Base-by-base conservation (phyloP, 2,888 invertebrate species). In the Masnerella sp. region DNA sequence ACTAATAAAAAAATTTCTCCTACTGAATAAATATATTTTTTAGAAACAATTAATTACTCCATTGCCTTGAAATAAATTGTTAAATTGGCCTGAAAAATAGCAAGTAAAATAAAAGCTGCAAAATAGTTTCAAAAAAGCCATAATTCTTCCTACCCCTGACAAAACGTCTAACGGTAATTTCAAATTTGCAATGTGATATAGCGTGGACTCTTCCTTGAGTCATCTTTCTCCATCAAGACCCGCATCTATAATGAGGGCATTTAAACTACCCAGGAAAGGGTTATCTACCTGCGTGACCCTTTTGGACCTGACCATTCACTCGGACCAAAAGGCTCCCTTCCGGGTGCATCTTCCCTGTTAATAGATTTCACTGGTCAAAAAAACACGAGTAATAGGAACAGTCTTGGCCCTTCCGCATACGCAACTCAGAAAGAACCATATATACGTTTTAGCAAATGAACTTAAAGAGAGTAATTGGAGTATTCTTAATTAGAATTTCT, bases 211-310 rank as follows among this genome's bases (percentile, higher is more conserved):
- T 61, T 52, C 22, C 49, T 56, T 38, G 30, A 54, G 22, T 62
- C 61, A 47, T 65, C 65, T 42, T 61, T 67, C 67, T 67, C 59
- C 65, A 58, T 65, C 47, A 42, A 32, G 36, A 9, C 15, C 49
- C 49, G 61, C 61, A 73, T 67, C 30, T 59, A 45, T 52, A 65
- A 52, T 61, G 43, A 52, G 59, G 82, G 75, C 82, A 83, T 84
- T 84, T 84, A 84, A 84, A 82, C 74, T 78, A 81, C 73, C 81
- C 77, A 73, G 20, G 65, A 77, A 83, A 81, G 83, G 86, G 83
- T 86, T 81, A 83, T 83, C 81, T 86, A 86, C 86, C 86, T 86
- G 86, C 82, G 68, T 43, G 82, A 85, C 84, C 85, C 82, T 74
- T 65, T 75, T 76, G 76, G 75, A 80, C 68, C 73, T 77, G 72